Conservation (phyloP, 2,888 invertebrate species). For the Dasysyrphus albostriatus region DNA sequence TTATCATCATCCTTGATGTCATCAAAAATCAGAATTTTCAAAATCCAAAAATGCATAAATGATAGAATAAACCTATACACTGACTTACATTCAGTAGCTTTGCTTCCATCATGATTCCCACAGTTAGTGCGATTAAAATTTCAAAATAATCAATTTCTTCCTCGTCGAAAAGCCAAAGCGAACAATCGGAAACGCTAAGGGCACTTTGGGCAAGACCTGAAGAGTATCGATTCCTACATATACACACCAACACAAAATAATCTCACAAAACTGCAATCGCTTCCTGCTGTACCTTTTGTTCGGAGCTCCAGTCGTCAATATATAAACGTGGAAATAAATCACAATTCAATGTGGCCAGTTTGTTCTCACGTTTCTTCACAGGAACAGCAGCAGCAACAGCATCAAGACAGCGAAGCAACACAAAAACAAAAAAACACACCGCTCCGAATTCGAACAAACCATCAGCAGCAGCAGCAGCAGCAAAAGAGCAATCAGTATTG, state of each 20-base stretch:
- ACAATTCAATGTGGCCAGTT: slow-evolving; percentile 58
- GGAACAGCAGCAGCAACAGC: slow-evolving; percentile 49
- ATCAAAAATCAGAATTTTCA: neutral
- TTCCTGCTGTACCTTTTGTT: slow-evolving; percentile 70
- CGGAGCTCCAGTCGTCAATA: slow-evolving; percentile 27
- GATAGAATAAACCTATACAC: neutral
- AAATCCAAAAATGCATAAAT: neutral
- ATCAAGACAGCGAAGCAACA: neutral
- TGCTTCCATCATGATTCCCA: slow-evolving; percentile 11
- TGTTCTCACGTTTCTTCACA: slow-evolving; percentile 71
- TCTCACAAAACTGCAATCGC: slow-evolving; percentile 55
- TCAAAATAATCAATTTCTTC: slow-evolving; percentile 27
- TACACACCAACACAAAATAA: slow-evolving; percentile 18
- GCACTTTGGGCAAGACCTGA: slow-evolving; percentile 3
- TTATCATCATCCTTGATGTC: neutral
- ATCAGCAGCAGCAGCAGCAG: neutral
- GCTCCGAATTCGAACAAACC: slow-evolving; percentile 8
- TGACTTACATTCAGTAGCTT: neutral
- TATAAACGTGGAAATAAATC: slow-evolving; percentile 60
- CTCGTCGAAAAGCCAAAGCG: neutral
- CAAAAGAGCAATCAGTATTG: slow-evolving; percentile 17
- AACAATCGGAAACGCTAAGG: slow-evolving; percentile 27
- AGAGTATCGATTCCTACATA: neutral
- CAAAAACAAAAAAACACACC: neutral
- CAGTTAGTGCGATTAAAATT: slow-evolving; percentile 20